A percentile compares a stretch with the other conserved stretches of the same genome.
Conservation (phyloP, 2,797 vertebrate genomes). For the Odontamblyopus rebecca region DNA sequence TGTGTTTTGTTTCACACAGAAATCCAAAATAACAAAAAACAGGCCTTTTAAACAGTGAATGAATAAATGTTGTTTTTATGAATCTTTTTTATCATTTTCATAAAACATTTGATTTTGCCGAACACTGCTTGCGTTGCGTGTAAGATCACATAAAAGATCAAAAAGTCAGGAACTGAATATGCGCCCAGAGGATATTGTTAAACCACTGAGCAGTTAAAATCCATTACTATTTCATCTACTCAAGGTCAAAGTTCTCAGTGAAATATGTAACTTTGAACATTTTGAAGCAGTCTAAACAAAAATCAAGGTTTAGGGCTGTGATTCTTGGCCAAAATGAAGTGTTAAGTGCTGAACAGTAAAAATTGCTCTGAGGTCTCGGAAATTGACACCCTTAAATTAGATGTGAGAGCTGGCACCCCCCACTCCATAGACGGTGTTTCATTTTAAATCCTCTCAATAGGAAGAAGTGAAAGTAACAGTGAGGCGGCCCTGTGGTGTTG, state of each 20-base stretch:
- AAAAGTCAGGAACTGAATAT: neutral
- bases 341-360: slow-evolving; percentile 12
- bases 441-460: slow-evolving; percentile 14
- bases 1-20: too few species aligned
- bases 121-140: neutral
- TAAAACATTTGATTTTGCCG: neutral
- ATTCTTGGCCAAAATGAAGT: slow-evolving; percentile 1
- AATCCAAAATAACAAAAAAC: too few species aligned
- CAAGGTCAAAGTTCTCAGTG: neutral
- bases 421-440: slow-evolving; percentile 31
- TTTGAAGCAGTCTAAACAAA: slow-evolving; percentile 3
- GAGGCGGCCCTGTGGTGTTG: neutral
- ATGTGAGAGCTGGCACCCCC: slow-evolving; percentile 18
- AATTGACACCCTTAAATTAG: slow-evolving; percentile 37
- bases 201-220: neutral
- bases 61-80: too few species aligned
- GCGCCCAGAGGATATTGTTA: neutral
- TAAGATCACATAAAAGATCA: neutral
- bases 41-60: too few species aligned
- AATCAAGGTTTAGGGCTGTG: neutral
- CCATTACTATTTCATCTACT: neutral
- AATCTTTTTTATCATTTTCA: neutral
- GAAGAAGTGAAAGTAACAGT: neutral
- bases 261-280: neutral
- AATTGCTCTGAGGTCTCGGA: slow-evolving; percentile 21